Evolutionary conservation across 2,113 vertebrate species (phyloP).

Genomic region (Prolemur simus): DNA sequence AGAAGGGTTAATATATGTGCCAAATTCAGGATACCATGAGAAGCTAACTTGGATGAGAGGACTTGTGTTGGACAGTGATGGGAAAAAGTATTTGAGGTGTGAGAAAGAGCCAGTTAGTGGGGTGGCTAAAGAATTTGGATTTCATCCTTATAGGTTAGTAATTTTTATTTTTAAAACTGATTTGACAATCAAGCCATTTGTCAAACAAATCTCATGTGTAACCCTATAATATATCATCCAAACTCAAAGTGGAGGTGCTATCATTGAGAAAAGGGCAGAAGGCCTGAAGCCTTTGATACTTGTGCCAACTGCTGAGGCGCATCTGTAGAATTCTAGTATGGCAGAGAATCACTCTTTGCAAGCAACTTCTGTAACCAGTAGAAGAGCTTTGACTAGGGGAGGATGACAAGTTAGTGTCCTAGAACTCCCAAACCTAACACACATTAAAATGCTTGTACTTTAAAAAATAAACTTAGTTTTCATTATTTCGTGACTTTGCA

Average conservation of each 20-base stretch:
- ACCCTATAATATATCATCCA: too few relatives aligned
- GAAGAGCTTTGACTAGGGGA: background rate
- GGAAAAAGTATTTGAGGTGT: background rate
- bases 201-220: background rate
- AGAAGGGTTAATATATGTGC: background rate
- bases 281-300: background rate
- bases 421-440: background rate
- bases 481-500: conserved; percentile 14
- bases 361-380: background rate
- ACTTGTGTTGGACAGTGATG: background rate
- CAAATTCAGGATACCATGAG: background rate
- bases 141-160: background rate
- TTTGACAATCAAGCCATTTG: background rate
- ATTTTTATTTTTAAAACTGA: background rate
- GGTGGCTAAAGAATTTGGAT: background rate
- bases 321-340: background rate
- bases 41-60: background rate
- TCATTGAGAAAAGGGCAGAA: background rate
- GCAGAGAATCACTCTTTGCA: background rate
- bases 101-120: background rate
- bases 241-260: background rate
- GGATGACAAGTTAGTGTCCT: background rate
- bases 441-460: background rate
- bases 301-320: background rate
- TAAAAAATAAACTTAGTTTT: conserved; percentile 42